These are phyloP conservation scores for Mormyrops boulengeri DNA, from an alignment of 2,797 vertebrate genomes.

Conservation along the genomic window DNA sequence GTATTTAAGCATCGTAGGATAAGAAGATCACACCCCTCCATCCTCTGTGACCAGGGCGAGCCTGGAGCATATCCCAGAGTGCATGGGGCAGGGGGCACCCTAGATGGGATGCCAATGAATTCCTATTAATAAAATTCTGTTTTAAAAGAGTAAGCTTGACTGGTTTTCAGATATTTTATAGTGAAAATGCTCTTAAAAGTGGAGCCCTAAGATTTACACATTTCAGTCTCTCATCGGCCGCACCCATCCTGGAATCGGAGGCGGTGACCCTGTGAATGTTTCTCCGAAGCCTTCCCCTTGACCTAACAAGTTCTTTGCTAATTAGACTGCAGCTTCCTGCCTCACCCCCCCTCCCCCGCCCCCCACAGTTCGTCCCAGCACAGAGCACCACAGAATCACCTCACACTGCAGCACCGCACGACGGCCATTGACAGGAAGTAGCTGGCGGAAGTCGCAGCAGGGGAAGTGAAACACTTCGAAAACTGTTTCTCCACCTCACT, in stretches of 20 bases:
- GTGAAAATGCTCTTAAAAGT: not conserved
- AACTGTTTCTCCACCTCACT: not conserved
- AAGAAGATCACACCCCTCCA: not conserved
- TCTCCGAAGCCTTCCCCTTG: not conserved
- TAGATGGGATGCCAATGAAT: not conserved
- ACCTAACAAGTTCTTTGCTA: not conserved
- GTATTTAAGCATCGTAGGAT: not conserved
- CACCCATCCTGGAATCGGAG: not conserved
- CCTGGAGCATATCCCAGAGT: not conserved
- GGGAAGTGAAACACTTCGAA: constrained; percentile 9
- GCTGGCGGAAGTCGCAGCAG: not conserved
- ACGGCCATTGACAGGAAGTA: not conserved
- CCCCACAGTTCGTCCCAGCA: not conserved
- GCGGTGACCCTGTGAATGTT: not conserved
- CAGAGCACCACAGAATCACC: not conserved
- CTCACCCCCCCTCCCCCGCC: no score
- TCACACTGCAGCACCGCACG: not conserved
- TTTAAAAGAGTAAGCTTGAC: not conserved
- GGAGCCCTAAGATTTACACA: not conserved
- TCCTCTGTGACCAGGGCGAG: not conserved
- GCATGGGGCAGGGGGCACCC: not conserved
- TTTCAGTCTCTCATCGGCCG: not conserved
- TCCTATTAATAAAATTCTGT: not conserved
- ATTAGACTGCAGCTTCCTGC: not conserved
- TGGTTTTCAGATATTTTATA: not conserved